These are phyloP conservation scores for Knipowitschia caucasica DNA, from an alignment of 2,797 vertebrate species.

Conservation along the genomic window DNA sequence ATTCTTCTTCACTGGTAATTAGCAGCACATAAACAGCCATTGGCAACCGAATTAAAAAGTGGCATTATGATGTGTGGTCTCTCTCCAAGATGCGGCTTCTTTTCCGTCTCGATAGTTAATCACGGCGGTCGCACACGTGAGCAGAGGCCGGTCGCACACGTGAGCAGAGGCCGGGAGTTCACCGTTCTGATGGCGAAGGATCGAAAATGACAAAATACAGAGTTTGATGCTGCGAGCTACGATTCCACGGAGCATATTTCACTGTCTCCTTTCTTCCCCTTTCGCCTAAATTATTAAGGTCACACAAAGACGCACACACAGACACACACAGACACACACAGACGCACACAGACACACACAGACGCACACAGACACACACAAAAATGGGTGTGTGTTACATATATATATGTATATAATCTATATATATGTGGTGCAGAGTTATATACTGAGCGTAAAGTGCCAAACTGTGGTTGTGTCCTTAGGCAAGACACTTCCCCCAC, in stretches of 20 bases:
- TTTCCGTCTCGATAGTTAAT: slow-evolving; percentile 52
- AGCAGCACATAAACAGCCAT: slow-evolving; percentile 68
- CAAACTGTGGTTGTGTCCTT: no score
- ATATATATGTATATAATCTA: no score
- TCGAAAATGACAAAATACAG: slow-evolving; percentile 35
- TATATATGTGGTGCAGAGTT: no score
- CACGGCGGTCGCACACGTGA: slow-evolving; percentile 39
- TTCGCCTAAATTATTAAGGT: slow-evolving; percentile 58
- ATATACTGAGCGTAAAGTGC: no score
- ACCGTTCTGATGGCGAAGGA: slow-evolving; percentile 22
- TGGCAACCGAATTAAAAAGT: slow-evolving; percentile 66
- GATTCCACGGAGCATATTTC: slow-evolving; percentile 18
- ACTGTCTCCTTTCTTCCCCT: slow-evolving; percentile 22
- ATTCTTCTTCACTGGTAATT: slow-evolving; percentile 69
- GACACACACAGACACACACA: no score
- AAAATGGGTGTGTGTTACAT: no score
- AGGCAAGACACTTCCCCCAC: no score
- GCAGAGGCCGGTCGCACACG: slow-evolving; percentile 16
- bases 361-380: no score
- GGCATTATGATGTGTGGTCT: slow-evolving; percentile 61
- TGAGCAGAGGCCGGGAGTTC: slow-evolving; percentile 26
- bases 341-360: no score
- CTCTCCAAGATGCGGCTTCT: slow-evolving; percentile 33
- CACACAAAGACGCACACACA: slow-evolving; percentile 32
- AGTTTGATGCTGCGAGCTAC: slow-evolving; percentile 33